Evolutionary conservation across 2,113 vertebrate species (phyloP).

Genomic region (Varanus salvator): DNA sequence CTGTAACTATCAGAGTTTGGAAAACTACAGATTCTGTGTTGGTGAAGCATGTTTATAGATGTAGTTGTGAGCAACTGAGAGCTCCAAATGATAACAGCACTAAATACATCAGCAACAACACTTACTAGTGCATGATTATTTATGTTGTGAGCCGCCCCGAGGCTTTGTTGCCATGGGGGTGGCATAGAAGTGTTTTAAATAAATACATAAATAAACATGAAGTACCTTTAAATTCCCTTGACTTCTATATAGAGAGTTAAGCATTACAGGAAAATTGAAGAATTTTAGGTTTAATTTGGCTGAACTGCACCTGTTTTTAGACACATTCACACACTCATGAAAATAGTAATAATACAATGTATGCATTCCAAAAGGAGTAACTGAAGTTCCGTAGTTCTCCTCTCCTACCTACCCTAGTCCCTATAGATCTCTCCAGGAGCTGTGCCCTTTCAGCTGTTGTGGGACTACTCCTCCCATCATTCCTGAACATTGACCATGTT

Average conservation of each 20-base stretch:
- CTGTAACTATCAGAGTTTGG: accelerated
- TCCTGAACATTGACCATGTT: too few species aligned
- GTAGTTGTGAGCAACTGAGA: neutral
- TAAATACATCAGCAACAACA: neutral
- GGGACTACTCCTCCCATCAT: too few species aligned
- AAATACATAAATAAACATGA: too few species aligned
- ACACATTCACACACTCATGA: neutral
- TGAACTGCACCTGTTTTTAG: neutral
- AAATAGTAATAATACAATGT: neutral
- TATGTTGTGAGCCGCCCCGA: too few species aligned
- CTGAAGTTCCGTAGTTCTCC: too few species aligned
- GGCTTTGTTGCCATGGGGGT: too few species aligned
- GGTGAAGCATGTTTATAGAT: neutral
- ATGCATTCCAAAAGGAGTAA: neutral
- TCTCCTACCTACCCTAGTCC: neutral
- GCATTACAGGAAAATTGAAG: neutral
- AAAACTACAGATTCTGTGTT: neutral
- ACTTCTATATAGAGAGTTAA: neutral
- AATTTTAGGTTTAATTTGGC: neutral
- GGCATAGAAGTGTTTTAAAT: too few species aligned
- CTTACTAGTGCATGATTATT: neutral
- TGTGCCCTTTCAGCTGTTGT: too few species aligned
- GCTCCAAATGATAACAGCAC: neutral
- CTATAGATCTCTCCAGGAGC: neutral
- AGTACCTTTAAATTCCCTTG: neutral